Percentiles rank a stretch among this genome's conserved stretches.
Conservation (phyloP, 2,888 invertebrate species). For the Archips xylosteana region DNA sequence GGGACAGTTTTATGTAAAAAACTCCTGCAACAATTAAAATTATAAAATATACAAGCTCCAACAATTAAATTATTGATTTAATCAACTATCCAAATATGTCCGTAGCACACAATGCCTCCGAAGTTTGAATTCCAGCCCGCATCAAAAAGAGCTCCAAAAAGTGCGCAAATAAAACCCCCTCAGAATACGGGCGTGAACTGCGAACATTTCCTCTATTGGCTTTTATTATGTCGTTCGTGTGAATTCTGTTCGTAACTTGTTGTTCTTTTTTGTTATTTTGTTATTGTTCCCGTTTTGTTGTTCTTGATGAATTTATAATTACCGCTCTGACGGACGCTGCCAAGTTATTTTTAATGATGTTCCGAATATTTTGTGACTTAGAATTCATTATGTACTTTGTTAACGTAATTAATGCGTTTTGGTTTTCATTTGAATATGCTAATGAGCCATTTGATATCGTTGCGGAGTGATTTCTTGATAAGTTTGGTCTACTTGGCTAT, state of each 20-base stretch:
- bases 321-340: slow-evolving; percentile 5
- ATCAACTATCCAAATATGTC: not conserved
- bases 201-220: slow-evolving; percentile 33
- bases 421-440: slow-evolving; percentile 30
- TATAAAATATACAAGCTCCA: not conserved
- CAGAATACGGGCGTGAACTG: slow-evolving; percentile 30
- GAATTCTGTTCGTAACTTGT: slow-evolving; percentile 31
- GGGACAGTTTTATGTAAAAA: no score
- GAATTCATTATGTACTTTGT: slow-evolving; percentile 23
- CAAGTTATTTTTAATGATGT: slow-evolving; percentile 30
- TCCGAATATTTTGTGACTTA: slow-evolving; percentile 26
- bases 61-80: not conserved
- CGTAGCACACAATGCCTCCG: not conserved
- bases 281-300: slow-evolving; percentile 21
- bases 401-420: slow-evolving; percentile 29
- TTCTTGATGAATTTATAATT: slow-evolving; percentile 36
- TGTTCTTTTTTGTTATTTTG: slow-evolving; percentile 19
- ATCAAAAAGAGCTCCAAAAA: slow-evolving; percentile 9
- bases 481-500: not conserved
- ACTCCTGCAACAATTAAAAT: no score
- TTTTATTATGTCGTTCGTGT: slow-evolving; percentile 37
- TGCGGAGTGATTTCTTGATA: not conserved
- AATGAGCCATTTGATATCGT: slow-evolving; percentile 10
- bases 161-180: slow-evolving; percentile 1
- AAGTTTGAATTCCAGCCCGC: not conserved